Evolutionary conservation across 2,797 vertebrate species (phyloP), one percentile per base, ranked within the genome.

Genomic region (Peromyscus attwateri): DNA sequence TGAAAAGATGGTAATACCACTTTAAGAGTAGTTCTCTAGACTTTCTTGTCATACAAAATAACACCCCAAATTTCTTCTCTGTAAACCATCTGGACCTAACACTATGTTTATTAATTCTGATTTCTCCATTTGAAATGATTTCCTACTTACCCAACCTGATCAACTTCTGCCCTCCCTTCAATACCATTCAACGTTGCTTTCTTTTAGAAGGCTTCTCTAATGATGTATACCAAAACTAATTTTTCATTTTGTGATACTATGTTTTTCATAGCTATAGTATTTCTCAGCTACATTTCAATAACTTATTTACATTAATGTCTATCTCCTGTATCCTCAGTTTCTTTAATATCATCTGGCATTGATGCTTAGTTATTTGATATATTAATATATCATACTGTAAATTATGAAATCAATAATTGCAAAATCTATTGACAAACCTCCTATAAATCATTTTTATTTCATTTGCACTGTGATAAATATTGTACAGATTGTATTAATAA

Each of bases 391-490:
- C 92, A 84, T 80, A 31, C 62, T 90, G 11, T 90, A 92, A 90
- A 87, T 66, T 75, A 79, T 93, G 73, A 93, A 82, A 66, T 92
- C 81, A 97, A 46, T 95, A 92, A 94, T 77, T 92, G 0, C 0
- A 85, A 66, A 79, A 66, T 90, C 1, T 89, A 82, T 96, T 96
- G 73, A 94, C 91, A 91, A 91, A 37, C 73, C 79, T 66, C 12
- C 29, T 89, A 43, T 90, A 92, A 90, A 92, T 89, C 5, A 94
- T 57, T 94, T 96, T 89, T 94, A 91, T 91, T 97, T 87, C 73
- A 49, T 95, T 19, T 25, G 11, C 5, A 83, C n/a, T 89, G 6
- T 70, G 71, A 27, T 95, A 29, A 25, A 62, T 80, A 46, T 91
- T 85, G 40, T 94, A 79, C 92, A 96, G 6, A 90, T 94, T 89